A percentile compares a stretch with the other conserved stretches of the same genome.
Evolutionary conservation across 2,797 vertebrate species (phyloP).

Genomic region (Bucorvus abyssinicus): DNA sequence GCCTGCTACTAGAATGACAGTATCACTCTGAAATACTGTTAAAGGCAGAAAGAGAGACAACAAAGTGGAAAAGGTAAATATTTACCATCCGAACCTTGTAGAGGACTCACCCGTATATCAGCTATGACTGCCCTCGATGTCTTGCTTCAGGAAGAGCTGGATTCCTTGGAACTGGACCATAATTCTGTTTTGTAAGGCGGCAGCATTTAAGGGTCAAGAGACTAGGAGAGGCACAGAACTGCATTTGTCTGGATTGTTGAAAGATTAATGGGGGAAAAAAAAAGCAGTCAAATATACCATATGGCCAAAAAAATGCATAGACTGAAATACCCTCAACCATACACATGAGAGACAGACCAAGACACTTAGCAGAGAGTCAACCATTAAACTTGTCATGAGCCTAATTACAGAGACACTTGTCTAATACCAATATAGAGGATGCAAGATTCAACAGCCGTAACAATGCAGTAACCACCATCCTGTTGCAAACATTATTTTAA

Average conservation of each 20-base stretch:
- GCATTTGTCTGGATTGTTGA: background rate
- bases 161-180: background rate
- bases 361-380: background rate
- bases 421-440: background rate
- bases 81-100: conserved; percentile 28
- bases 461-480: background rate
- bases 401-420: background rate
- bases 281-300: background rate
- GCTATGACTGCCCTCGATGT: background rate
- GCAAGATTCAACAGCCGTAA: background rate
- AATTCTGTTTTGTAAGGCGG: background rate
- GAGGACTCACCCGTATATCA: background rate
- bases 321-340: background rate
- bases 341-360: background rate
- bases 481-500: background rate
- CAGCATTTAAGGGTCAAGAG: conserved; percentile 9
- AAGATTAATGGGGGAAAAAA: background rate
- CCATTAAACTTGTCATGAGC: background rate
- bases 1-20: background rate
- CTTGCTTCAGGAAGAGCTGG: background rate
- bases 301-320: background rate
- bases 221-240: background rate
- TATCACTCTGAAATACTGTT: background rate
- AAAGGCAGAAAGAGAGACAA: background rate
- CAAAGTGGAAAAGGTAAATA: conserved; percentile 21